Conservation (phyloP, 1,140 invertebrate genomes). For the Eriosoma lanigerum region DNA sequence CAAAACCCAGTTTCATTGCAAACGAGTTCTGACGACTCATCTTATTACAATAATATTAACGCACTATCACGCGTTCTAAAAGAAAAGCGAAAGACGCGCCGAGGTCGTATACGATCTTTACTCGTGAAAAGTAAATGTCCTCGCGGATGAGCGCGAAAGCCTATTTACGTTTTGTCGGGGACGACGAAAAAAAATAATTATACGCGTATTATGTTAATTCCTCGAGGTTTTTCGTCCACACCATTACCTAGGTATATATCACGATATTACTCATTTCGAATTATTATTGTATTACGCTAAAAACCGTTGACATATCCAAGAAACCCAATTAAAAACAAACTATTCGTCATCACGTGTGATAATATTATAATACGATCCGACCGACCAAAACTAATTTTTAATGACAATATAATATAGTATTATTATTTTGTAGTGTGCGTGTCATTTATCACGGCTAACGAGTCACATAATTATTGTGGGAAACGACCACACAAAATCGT, state of each 20-base stretch:
- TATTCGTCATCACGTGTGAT: no score
- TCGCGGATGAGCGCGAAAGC: no score
- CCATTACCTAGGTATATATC: not conserved
- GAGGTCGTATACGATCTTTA: not conserved
- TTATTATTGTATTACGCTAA: not conserved
- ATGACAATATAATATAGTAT: not conserved
- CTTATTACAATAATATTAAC: not conserved
- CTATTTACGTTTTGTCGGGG: no score
- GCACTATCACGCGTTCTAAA: not conserved
- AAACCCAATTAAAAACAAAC: no score
- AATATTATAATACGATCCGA: no score
- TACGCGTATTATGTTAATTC: no score
- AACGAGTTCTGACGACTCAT: not conserved
- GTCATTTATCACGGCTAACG: slow-evolving; percentile 10
- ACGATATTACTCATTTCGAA: not conserved
- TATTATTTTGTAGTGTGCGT: slow-evolving; percentile 6
- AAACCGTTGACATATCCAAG: no score
- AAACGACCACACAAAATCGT: slow-evolving; percentile 35
- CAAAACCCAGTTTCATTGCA: not conserved
- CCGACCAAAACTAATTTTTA: slow-evolving; percentile 28
- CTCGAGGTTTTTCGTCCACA: not conserved
- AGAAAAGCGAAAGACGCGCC: not conserved
- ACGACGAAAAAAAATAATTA: no score
- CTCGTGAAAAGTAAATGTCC: not conserved
- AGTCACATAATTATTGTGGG: slow-evolving; percentile 22